Conservation (phyloP, 2,797 vertebrate species). For the Halcyon leucocephala region DNA sequence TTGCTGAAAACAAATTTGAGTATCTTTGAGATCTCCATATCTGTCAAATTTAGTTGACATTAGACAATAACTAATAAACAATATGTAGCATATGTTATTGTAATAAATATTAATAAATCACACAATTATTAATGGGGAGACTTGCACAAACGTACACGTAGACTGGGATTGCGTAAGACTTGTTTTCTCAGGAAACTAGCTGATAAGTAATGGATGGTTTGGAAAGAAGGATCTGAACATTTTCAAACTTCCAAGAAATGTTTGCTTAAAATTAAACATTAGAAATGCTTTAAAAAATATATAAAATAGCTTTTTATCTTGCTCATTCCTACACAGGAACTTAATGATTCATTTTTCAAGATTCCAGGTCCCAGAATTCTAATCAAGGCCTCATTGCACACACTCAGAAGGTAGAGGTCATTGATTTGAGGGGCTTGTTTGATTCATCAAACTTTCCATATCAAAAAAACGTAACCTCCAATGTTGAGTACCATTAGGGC, state of each 20-base stretch:
- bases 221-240: neutral
- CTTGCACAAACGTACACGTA: neutral
- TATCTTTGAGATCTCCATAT: neutral
- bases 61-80: neutral
- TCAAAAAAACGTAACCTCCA: neutral
- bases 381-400: neutral
- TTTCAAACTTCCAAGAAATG: neutral
- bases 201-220: neutral
- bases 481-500: neutral
- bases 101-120: neutral
- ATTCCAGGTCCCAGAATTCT: neutral
- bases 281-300: neutral
- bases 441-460: neutral
- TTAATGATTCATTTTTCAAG: neutral
- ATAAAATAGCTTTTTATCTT: neutral
- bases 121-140: neutral
- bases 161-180: neutral
- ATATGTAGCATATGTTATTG: accelerated
- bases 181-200: neutral
- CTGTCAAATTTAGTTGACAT: neutral
- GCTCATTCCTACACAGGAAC: neutral
- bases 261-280: neutral
- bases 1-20: neutral
- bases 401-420: neutral
- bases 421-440: neutral